A percentile compares a stretch with the other conserved stretches of the same genome.
Conservation (phyloP, 1,140 invertebrate species). For the Euwallacea similis region DNA sequence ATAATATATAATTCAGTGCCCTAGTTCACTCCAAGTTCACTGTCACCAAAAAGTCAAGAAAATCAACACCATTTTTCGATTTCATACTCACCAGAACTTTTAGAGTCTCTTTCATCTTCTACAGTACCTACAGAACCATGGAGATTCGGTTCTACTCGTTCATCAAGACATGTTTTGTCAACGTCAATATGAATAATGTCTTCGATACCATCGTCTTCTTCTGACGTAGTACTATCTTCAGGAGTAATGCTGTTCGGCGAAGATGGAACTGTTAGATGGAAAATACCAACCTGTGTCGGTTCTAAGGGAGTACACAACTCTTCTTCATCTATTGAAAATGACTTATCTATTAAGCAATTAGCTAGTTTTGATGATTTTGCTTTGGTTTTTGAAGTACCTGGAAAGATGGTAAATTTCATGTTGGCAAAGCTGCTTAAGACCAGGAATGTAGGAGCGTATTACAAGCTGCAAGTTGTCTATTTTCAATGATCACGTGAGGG, state of each 20-base stretch:
- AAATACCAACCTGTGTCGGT: constrained; percentile 38
- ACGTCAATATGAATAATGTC: constrained; percentile 34
- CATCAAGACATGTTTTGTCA: constrained; percentile 8
- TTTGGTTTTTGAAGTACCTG: constrained; percentile 25
- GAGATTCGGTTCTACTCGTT: no score
- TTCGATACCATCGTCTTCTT: constrained; percentile 36
- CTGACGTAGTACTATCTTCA: constrained; percentile 28
- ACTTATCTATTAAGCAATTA: constrained; percentile 44
- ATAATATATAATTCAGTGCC: no score
- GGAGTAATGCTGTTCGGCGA: constrained; percentile 20
- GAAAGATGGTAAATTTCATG: not conserved
- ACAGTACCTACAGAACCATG: no score
- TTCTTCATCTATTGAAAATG: constrained; percentile 48
- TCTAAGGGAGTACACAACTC: constrained; percentile 42
- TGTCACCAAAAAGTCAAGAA: no score
- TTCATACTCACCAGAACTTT: no score
- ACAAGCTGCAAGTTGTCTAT: no score
- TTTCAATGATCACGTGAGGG: no score
- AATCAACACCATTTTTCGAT: no score
- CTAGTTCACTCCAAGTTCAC: no score
- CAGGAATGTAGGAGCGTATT: no score
- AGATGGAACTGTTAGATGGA: constrained; percentile 11
- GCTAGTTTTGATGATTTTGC: constrained; percentile 23
- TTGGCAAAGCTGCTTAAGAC: not conserved
- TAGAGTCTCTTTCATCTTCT: no score